Evolutionary conservation across 2,113 vertebrate species (phyloP), one percentile per base, ranked within the genome.

Genomic region (Corydoras sp.): DNA sequence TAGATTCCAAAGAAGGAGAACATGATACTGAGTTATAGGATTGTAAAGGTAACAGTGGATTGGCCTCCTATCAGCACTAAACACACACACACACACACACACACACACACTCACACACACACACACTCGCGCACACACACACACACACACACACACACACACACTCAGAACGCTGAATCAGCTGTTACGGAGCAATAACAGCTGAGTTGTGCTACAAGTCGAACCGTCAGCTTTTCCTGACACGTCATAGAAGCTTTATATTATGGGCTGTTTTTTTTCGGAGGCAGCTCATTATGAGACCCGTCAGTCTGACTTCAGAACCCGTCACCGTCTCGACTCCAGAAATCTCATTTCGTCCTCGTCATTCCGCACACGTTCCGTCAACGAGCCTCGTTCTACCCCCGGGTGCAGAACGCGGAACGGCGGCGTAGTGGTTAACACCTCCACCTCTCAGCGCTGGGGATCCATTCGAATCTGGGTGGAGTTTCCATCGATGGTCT

Each of bases 131-230:
- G n/a, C n/a, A n/a, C n/a, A n/a, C n/a, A n/a, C n/a, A n/a, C n/a
- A n/a, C n/a, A 35, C 32, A 43, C 35, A 43, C 35, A 43, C 35
- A 43, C 35, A 43, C 35, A 43, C 35, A 43, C 53, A 13, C 24
- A 30, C 12, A 60, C 58, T 31, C 18, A 7, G 68, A 50, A 51
- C 18, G 71, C 71, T 72, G 71, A 72, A 58, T 72, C 71, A 72
- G 71, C 71, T 72, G 35, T 59, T 72, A 65, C 55, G n/a, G 30
- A 11, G 71, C 54, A 58, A 72, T 50, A 72, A 65, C 71, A 65
- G 61, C 62, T 64, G 70, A 72, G 62, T 72, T 58, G 29, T 72
- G 9, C 35, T 58, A 50, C 43, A 43, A 65, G 35, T 65, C 35
- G 58, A 65, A 29, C 71, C 35, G 35, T 72, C 71, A 72, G 71